A percentile compares a stretch with the other conserved stretches of the same genome.
These are phyloP conservation scores for Progne subis DNA, from an alignment of 2,113 vertebrate genomes.

Conservation along the genomic window DNA sequence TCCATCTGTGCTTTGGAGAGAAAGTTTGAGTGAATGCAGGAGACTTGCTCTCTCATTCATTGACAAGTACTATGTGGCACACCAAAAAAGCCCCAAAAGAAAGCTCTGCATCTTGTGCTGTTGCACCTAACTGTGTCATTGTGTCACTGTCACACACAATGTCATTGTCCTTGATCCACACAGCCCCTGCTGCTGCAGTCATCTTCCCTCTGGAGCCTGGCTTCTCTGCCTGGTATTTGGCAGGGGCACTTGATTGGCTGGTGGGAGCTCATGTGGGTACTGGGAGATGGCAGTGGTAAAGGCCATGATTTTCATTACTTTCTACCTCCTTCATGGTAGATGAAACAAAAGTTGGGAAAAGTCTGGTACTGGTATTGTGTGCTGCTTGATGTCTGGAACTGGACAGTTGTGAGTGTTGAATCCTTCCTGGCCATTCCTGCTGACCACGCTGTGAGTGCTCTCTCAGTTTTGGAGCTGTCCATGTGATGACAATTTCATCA, in stretches of 20 bases:
- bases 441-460: neutral
- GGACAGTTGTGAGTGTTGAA: neutral
- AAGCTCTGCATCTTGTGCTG: neutral
- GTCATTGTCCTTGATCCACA: neutral
- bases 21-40: neutral
- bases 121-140: neutral
- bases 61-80: neutral
- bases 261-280: neutral
- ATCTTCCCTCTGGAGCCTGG: neutral
- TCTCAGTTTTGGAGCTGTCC: neutral
- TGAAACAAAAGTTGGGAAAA: neutral
- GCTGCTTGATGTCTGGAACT: neutral
- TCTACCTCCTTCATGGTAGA: neutral
- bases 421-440: neutral
- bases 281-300: neutral
- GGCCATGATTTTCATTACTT: neutral
- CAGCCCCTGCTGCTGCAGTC: neutral
- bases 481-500: neutral
- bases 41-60: neutral
- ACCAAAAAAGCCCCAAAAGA: neutral
- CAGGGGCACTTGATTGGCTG: neutral
- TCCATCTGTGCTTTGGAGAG: neutral
- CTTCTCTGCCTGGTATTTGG: neutral
- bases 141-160: no score
- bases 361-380: neutral